Evolutionary conservation across 2,113 vertebrate genomes (phyloP).

Genomic region (cat (Felis catus)): F.catus_Fca126_mat1.0 CM031414.1:37453501-37454000

Average conservation of each 20-base stretch:
- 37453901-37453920: background rate
- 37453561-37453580: conserved; percentile 58
- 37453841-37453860: background rate
- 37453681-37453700: background rate
- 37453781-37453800: background rate
- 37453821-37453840: background rate
- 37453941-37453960: background rate
- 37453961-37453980: background rate
- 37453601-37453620: conserved; percentile 28
- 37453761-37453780: conserved; percentile 21
- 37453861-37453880: background rate
- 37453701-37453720: background rate
- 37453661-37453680: conserved; percentile 30
- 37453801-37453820: background rate
- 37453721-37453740: background rate
- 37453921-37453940: background rate
- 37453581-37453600: conserved; percentile 55
- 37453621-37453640: conserved; percentile 19
- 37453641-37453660: background rate
- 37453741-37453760: conserved; percentile 26
- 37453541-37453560: conserved; percentile 34
- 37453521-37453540: conserved; percentile 44
- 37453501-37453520: conserved; percentile 60
- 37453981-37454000: background rate
- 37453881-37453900: background rate